phyloP scores from a whole-genome alignment of 53 echinoderm and acorn worm genomes.

The Arbacia lixula region DNA sequence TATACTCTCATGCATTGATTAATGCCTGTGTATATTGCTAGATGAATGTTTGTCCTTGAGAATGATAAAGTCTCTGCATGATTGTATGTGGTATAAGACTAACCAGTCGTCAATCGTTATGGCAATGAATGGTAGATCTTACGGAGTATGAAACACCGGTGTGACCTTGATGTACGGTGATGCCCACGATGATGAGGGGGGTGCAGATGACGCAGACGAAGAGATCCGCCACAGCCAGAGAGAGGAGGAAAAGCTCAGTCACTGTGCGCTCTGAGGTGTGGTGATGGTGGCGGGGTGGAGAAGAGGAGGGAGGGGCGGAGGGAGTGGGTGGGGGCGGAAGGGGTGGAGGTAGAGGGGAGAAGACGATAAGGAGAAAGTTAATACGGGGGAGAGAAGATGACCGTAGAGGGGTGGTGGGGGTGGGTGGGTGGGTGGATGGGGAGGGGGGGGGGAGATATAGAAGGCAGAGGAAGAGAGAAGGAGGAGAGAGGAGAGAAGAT shows the following conservation, averaged over 20 bases:
- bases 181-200: conserved; percentile 86
- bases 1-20: too few relatives aligned
- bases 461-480: too few relatives aligned
- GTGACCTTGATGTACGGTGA: conserved; percentile 75
- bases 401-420: too few relatives aligned
- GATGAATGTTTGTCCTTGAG: too few relatives aligned
- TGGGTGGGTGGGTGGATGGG: too few relatives aligned
- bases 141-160: conserved; percentile 80
- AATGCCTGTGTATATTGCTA: too few relatives aligned
- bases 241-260: conserved; percentile 86
- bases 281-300: not conserved
- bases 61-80: too few relatives aligned
- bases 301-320: not conserved
- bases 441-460: too few relatives aligned
- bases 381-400: too few relatives aligned
- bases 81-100: too few relatives aligned
- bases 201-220: conserved; percentile 75
- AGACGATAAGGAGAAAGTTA: not conserved
- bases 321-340: not conserved
- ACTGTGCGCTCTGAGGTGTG: conserved; percentile 73
- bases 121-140: too few relatives aligned
- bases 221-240: conserved; percentile 85
- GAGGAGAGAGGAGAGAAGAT: not conserved
- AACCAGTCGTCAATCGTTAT: too few relatives aligned
- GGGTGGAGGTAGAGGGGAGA: not conserved